Evolutionary conservation across 92 coral and sea anemone genomes (phyloP).

Genomic region (Blastomussa wellsi): DNA sequence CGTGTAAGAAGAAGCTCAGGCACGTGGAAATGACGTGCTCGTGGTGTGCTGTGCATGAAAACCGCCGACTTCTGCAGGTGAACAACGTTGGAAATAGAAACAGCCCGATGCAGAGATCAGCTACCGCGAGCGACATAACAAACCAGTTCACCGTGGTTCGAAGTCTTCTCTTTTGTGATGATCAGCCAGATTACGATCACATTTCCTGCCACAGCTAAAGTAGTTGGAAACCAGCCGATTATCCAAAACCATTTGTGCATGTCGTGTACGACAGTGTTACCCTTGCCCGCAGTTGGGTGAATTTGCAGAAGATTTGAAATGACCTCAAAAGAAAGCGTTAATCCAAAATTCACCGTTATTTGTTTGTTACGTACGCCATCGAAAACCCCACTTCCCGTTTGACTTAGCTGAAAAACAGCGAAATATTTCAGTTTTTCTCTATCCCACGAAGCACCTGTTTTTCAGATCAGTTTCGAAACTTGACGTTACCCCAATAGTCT

Average conservation of each 20-base stretch:
- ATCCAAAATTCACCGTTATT: not conserved
- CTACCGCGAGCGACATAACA: not conserved
- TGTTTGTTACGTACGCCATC: not conserved
- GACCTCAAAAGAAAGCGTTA: not conserved
- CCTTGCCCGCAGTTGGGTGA: not conserved
- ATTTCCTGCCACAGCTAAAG: slow-evolving; percentile 9
- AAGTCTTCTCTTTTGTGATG: slow-evolving; percentile 1
- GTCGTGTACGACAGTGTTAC: not conserved
- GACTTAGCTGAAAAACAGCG: too few species aligned
- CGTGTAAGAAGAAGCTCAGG: not conserved
- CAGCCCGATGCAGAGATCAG: slow-evolving; percentile 5
- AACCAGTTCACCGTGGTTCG: slow-evolving; percentile 16
- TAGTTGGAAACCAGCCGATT: slow-evolving; percentile 18
- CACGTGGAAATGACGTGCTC: not conserved
- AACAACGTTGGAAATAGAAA: slow-evolving; percentile 13
- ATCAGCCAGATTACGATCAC: slow-evolving; percentile 4
- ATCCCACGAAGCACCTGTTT: not conserved
- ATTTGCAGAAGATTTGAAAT: not conserved
- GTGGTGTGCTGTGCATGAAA: not conserved
- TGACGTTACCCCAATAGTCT: not conserved
- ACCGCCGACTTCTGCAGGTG: not conserved
- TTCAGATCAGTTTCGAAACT: not conserved
- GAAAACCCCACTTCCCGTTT: too few species aligned
- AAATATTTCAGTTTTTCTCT: not conserved
- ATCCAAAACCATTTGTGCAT: slow-evolving; percentile 30